Base-by-base conservation (phyloP, 2,113 vertebrate species). In the Corapipo altera region DNA sequence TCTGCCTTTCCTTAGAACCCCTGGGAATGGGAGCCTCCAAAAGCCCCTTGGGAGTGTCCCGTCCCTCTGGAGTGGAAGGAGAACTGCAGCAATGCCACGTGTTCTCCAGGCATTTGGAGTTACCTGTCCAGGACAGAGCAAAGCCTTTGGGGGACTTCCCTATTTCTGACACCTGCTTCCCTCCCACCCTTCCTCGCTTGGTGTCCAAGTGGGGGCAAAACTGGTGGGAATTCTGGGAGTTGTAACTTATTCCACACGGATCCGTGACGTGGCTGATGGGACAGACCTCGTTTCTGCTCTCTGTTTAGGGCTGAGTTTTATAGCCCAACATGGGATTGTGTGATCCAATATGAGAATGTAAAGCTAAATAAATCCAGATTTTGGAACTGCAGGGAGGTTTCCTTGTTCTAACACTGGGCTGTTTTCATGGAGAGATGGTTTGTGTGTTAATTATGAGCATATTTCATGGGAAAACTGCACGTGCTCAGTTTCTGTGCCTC, bases 1-100 rank as follows among this genome's bases (percentile, higher is more conserved):
- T 91, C 85, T 94, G 91, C 37, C 44, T 93, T 84, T 94, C 78
- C 92, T 80, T n/a, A 57, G 79, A 90, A 55, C 78, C 30, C 33
- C 67, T 51, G 22, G 51, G 28, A 79, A 11, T 46, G 49, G 32
- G 91, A 74, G 49, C 82, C 77, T 96, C 58, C 58, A 7, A 77
- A 71, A 89, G 44, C 76, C 70, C 54, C 78, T 69, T 54, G 28
- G 33, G 19, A 52, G 30, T 82, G 90, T 32, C 69, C n/a, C 58
- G 39, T 51, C 18, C 85, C 41, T 55, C 62, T 88, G 82, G 26
- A 15, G 54, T 70, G 88, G 30, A 32, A 62, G 44, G 43, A 48
- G 46, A 85, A 23, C 39, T 83, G 33, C 35, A 69, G 35, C 52
- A 24, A 1, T 55, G 49, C 49, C 84, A 83, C 35, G 7, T 18